Percentiles rank a stretch among this genome's conserved stretches.
Evolutionary conservation across 2,888 invertebrate genomes (phyloP).

Genomic region (Parnassius orleans): DNA sequence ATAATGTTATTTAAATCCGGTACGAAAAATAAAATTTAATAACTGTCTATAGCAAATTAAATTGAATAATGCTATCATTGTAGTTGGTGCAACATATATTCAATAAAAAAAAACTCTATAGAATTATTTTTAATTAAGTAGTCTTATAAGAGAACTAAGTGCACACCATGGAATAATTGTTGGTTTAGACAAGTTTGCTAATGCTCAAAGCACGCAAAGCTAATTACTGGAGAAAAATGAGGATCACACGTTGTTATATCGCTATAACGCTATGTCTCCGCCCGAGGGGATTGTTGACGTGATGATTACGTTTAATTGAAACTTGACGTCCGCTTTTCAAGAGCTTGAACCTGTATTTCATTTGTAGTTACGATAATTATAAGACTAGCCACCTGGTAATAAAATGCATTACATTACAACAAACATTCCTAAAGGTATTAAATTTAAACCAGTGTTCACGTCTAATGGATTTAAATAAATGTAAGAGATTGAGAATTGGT

Average conservation of each 20-base stretch:
- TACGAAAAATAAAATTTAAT: too few species aligned
- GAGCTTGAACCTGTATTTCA: slow-evolving; percentile 25
- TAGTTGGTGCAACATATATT: too few species aligned
- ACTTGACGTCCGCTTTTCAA: slow-evolving; percentile 38
- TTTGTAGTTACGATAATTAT: slow-evolving; percentile 27
- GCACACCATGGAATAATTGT: slow-evolving; percentile 12
- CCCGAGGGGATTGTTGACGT: slow-evolving; percentile 42
- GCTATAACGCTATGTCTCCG: slow-evolving; percentile 37
- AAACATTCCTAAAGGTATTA: slow-evolving; percentile 15
- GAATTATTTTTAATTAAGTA: too few species aligned
- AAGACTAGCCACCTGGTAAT: slow-evolving; percentile 15
- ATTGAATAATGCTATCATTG: too few species aligned
- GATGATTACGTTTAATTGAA: slow-evolving; percentile 56
- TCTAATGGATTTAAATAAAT: slow-evolving; percentile 16
- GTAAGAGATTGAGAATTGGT: neutral
- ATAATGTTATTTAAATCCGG: too few species aligned
- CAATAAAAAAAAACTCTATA: too few species aligned
- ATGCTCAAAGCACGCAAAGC: slow-evolving; percentile 11
- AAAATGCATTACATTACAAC: slow-evolving; percentile 10
- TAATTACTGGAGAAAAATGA: slow-evolving; percentile 46
- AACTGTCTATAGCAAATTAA: too few species aligned
- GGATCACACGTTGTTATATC: slow-evolving; percentile 35
- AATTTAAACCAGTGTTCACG: slow-evolving; percentile 8
- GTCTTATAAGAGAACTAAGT: neutral
- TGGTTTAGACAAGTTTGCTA: slow-evolving; percentile 15